phyloP scores from a whole-genome alignment of 2,113 vertebrate genomes.

The Tichodroma muraria region DNA sequence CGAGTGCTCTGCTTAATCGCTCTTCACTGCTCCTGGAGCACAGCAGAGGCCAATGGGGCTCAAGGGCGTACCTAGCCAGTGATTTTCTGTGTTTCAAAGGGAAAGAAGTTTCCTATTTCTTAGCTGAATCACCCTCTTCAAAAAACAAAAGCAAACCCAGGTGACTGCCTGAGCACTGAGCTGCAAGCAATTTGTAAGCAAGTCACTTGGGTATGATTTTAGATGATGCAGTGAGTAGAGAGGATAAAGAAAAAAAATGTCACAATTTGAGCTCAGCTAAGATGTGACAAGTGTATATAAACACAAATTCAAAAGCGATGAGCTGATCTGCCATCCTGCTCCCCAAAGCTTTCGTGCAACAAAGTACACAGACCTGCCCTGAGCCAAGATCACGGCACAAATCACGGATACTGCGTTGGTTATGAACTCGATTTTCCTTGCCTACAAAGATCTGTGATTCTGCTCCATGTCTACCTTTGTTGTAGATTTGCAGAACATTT shows the following conservation, averaged over 20 bases:
- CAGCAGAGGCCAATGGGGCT: not conserved
- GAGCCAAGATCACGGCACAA: not conserved
- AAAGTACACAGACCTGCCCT: not conserved
- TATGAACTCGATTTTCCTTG: not conserved
- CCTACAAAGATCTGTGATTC: not conserved
- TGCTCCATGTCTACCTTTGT: not conserved
- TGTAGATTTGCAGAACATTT: not conserved
- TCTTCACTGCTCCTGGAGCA: not conserved
- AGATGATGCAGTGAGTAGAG: not conserved
- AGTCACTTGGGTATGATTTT: not conserved
- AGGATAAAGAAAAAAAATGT: not conserved
- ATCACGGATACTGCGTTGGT: rapidly evolving
- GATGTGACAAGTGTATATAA: not conserved
- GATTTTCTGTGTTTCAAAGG: not conserved
- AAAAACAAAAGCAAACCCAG: not conserved
- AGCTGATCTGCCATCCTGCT: not conserved
- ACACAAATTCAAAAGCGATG: not conserved
- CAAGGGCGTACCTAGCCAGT: not conserved
- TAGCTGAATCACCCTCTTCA: not conserved
- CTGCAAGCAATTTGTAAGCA: not conserved
- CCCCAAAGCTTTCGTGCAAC: not conserved
- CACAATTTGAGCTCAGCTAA: not conserved
- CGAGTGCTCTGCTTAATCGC: not conserved
- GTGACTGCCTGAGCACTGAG: not conserved
- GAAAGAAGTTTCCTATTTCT: not conserved